phyloP scores from a whole-genome alignment of 2,797 vertebrate species.

The Poeciliopsis turneri region DNA sequence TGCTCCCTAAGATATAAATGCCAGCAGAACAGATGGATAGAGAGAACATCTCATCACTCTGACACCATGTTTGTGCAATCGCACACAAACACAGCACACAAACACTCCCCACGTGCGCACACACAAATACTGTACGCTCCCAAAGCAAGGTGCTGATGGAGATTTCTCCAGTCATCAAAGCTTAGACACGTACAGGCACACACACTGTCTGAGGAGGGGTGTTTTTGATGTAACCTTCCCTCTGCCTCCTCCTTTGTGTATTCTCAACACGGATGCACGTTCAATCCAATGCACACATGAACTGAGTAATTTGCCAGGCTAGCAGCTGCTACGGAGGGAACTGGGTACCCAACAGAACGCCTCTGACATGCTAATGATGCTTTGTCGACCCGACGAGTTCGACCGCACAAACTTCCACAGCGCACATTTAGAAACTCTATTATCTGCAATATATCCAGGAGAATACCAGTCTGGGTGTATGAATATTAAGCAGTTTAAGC shows the following conservation, averaged over 20 bases:
- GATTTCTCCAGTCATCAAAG: conserved; percentile 64
- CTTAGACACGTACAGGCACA: conserved; percentile 28
- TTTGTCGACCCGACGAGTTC: conserved; percentile 46
- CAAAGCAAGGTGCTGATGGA: conserved; percentile 47
- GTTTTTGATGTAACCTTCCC: conserved; percentile 68
- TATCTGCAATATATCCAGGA: conserved; percentile 49
- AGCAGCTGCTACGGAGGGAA: conserved; percentile 67
- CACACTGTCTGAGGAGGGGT: conserved; percentile 53
- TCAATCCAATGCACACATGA: conserved; percentile 33
- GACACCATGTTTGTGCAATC: conserved; percentile 71
- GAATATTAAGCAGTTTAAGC: conserved; percentile 64
- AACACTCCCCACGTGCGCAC: conserved; percentile 19
- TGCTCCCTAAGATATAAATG: conserved; percentile 64
- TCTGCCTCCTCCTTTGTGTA: conserved; percentile 62
- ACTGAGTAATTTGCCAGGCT: conserved; percentile 53
- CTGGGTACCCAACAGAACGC: conserved; percentile 47
- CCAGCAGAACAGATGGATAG: conserved; percentile 78
- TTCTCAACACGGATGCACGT: conserved; percentile 29
- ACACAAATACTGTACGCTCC: conserved; percentile 13
- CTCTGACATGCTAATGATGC: conserved; percentile 68
- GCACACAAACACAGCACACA: conserved; percentile 51
- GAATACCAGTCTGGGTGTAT: conserved; percentile 45
- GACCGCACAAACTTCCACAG: conserved; percentile 29
- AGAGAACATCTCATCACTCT: conserved; percentile 70
- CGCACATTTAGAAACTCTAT: conserved; percentile 49